These are phyloP conservation scores for Chloroceryle amazona DNA, from an alignment of 2,797 vertebrate genomes.

Conservation along the genomic window DNA sequence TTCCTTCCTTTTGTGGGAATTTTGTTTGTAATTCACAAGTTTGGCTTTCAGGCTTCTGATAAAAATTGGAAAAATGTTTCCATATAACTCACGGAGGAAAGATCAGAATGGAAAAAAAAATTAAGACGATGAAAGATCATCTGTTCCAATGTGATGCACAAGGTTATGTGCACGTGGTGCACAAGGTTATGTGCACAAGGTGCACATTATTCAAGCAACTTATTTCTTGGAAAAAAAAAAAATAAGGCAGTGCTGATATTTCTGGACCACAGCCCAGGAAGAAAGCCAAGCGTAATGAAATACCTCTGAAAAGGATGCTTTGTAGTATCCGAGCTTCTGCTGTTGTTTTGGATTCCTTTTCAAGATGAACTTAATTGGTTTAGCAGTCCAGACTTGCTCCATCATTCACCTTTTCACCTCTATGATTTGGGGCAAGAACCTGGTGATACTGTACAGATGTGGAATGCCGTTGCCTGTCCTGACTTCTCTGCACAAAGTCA, in stretches of 20 bases:
- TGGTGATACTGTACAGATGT: not conserved
- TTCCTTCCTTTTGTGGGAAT: not conserved
- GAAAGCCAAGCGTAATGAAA: constrained; percentile 25
- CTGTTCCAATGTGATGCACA: not conserved
- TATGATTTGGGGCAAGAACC: not conserved
- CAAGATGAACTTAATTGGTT: not conserved
- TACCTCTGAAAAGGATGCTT: constrained; percentile 24
- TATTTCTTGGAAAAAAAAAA: not conserved
- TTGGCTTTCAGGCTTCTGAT: not conserved
- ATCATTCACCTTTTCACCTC: not conserved
- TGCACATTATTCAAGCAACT: not conserved
- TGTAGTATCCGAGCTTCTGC: not conserved
- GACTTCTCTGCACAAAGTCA: not conserved
- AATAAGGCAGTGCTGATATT: not conserved
- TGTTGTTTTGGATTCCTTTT: constrained; percentile 21
- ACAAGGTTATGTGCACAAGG: not conserved
- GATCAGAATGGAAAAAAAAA: not conserved
- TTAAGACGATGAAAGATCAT: not conserved
- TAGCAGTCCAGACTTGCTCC: not conserved
- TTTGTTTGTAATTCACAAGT: not conserved
- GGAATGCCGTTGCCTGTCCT: not conserved
- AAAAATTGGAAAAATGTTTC: not conserved
- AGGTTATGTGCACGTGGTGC: too few relatives aligned
- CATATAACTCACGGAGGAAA: not conserved
- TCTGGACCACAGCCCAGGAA: not conserved